These are phyloP conservation scores for Sabellastarte sp. DNA, from an alignment of 2,888 invertebrate genomes.

Conservation along the genomic window DNA sequence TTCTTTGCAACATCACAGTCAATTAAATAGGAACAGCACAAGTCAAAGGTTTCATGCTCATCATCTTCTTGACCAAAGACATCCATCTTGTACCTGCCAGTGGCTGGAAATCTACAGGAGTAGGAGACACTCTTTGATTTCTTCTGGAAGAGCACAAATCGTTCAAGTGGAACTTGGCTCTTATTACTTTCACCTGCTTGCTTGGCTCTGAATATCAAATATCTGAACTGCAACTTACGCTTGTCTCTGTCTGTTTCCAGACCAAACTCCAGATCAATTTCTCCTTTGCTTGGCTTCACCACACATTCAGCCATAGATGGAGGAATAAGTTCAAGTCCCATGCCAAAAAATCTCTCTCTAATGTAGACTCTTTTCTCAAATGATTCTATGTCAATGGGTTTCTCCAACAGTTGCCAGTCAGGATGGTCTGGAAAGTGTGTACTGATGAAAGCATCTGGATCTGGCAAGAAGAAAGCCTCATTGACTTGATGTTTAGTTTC, in stretches of 20 bases:
- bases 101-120: slow-evolving; percentile 40
- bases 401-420: slow-evolving; percentile 49
- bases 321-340: slow-evolving; percentile 37
- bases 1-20: slow-evolving; percentile 40
- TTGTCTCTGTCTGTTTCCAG: slow-evolving; percentile 36
- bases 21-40: slow-evolving; percentile 52
- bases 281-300: slow-evolving; percentile 41
- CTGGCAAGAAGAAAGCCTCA: slow-evolving; percentile 55
- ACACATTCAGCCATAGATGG: slow-evolving; percentile 39
- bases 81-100: slow-evolving; percentile 52
- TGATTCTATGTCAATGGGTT: slow-evolving; percentile 36
- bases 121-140: slow-evolving; percentile 39
- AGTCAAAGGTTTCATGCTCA: slow-evolving; percentile 46
- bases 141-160: slow-evolving; percentile 51
- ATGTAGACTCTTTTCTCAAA: slow-evolving; percentile 50
- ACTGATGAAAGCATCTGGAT: slow-evolving; percentile 49
- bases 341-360: slow-evolving; percentile 48
- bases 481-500: slow-evolving; percentile 48
- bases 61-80: slow-evolving; percentile 46
- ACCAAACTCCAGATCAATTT: slow-evolving; percentile 42
- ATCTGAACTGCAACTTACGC: slow-evolving; percentile 43
- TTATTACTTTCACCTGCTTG: slow-evolving; percentile 1
- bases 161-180: slow-evolving; percentile 35
- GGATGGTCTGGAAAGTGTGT: slow-evolving; percentile 52
- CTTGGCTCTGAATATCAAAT: slow-evolving; percentile 40